A percentile compares a stretch with the other conserved stretches of the same genome.
Evolutionary conservation across 2,888 invertebrate genomes (phyloP).

Genomic region (Himalopsyche japonica): DNA sequence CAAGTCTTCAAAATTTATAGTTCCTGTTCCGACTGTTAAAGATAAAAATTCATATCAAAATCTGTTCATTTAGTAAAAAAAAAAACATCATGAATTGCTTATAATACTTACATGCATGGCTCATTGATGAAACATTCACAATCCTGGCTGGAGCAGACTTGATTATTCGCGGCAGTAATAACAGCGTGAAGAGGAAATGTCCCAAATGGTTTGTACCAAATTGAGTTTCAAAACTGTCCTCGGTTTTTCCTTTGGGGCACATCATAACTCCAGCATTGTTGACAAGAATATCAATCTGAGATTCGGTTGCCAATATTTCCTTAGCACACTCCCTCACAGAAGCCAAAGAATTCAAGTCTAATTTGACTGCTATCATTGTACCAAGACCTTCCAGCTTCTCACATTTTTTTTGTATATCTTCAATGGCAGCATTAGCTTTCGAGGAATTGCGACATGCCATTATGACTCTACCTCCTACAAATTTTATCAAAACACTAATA

Average conservation of each 20-base stretch:
- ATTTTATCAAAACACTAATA: neutral
- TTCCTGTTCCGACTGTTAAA: neutral
- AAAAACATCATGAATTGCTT: neutral
- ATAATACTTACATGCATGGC: slow-evolving; percentile 47
- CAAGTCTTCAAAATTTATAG: slow-evolving; percentile 69
- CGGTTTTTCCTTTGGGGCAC: slow-evolving; percentile 62
- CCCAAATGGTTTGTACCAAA: slow-evolving; percentile 70
- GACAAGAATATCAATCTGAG: slow-evolving; percentile 65
- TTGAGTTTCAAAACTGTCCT: slow-evolving; percentile 70
- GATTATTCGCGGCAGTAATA: slow-evolving; percentile 63
- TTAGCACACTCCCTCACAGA: slow-evolving; percentile 63
- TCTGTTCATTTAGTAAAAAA: neutral
- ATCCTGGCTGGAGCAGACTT: slow-evolving; percentile 63
- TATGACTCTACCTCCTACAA: slow-evolving; percentile 60
- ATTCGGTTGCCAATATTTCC: slow-evolving; percentile 53
- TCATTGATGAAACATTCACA: slow-evolving; percentile 64
- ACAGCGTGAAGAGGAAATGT: slow-evolving; percentile 64
- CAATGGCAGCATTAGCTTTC: slow-evolving; percentile 60
- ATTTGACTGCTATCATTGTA: slow-evolving; percentile 52
- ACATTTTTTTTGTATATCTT: slow-evolving; percentile 54
- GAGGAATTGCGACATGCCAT: slow-evolving; percentile 60
- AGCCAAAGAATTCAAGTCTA: slow-evolving; percentile 60
- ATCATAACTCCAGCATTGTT: slow-evolving; percentile 77
- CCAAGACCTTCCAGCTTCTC: slow-evolving; percentile 44
- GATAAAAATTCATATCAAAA: neutral